A percentile compares a stretch with the other conserved stretches of the same genome.
phyloP scores from a whole-genome alignment of 2,113 vertebrate genomes.

The Peromyscus polionotus region DNA sequence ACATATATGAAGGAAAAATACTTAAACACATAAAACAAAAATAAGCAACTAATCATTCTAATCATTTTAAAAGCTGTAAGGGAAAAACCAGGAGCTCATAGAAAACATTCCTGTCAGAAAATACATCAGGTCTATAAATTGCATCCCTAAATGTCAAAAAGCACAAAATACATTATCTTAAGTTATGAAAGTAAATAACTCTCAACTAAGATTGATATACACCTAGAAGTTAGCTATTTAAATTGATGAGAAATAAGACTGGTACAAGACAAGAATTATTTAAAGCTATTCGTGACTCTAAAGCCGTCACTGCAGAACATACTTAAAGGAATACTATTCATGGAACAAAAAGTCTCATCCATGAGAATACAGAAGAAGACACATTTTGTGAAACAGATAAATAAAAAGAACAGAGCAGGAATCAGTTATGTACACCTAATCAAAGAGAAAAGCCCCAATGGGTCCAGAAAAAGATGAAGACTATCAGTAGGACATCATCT shows the following conservation, averaged over 20 bases:
- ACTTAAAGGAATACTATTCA: neutral
- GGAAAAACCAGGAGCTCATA: neutral
- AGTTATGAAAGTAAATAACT: neutral
- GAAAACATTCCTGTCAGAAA: too few relatives aligned
- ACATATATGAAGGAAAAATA: neutral
- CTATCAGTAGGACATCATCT: neutral
- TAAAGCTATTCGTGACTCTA: neutral
- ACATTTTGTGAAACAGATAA: neutral
- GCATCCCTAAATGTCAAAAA: neutral
- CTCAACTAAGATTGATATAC: neutral
- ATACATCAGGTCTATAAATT: neutral
- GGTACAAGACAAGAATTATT: neutral
- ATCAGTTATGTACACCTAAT: neutral
- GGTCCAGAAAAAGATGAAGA: neutral
- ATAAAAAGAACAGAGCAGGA: neutral
- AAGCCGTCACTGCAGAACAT: neutral
- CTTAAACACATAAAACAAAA: neutral
- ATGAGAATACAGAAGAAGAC: neutral
- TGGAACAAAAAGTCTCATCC: neutral
- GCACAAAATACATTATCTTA: neutral
- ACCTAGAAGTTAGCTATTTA: neutral
- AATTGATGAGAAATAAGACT: neutral
- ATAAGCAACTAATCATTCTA: neutral
- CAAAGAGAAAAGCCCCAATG: neutral
- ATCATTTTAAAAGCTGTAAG: neutral